Evolutionary conservation across 1,140 invertebrate species (phyloP), one percentile per base, ranked within the genome.

Genomic region (Achroia grisella): DNA sequence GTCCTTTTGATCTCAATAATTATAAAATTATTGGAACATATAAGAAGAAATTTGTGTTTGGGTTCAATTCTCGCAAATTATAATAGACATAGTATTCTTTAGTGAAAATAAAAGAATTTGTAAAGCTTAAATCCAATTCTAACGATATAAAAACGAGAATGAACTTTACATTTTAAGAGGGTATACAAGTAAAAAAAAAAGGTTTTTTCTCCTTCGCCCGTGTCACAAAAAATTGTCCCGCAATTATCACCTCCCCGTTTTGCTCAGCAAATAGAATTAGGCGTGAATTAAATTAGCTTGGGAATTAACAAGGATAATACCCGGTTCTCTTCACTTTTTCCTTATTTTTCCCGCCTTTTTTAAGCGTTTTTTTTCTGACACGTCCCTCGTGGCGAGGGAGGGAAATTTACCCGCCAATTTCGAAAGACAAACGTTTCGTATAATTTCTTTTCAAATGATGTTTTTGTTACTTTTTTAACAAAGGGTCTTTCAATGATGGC

Each of bases 251-350:
- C 64, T 71, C 65, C 64, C 71, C 73, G 57, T 73, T 80, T 73
- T 75, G 44, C 74, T 79, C 71, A 51, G 62, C 72, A 80, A 84
- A 84, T 84, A 81, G 78, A 84, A 82, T 84, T 84, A 84, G 71
- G 74, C 72, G 71, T 56, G 73, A 80, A 84, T 84, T 81, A 78
- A 77, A 84, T 84, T 84, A 82, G 60, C 69, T 63, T 56, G 60
- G 61, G 80, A 71, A 84, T 84, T 84, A 84, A 80, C 80, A 82
- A 66, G 80, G 78, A 84, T 84, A 81, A 84, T 84, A 63, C 71
- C 60, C 55, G 60, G 48, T 59, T 60, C 54, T 59, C 49, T 55
- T 57, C 57, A 43, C 61, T 70, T 71, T 75, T 73, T 70, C 65
- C 58, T 70, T 66, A 63, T 77, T 76, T 79, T 68, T 72, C 54